phyloP scores from a whole-genome alignment of 2,797 vertebrate species.

The Ibycter americanus region DNA sequence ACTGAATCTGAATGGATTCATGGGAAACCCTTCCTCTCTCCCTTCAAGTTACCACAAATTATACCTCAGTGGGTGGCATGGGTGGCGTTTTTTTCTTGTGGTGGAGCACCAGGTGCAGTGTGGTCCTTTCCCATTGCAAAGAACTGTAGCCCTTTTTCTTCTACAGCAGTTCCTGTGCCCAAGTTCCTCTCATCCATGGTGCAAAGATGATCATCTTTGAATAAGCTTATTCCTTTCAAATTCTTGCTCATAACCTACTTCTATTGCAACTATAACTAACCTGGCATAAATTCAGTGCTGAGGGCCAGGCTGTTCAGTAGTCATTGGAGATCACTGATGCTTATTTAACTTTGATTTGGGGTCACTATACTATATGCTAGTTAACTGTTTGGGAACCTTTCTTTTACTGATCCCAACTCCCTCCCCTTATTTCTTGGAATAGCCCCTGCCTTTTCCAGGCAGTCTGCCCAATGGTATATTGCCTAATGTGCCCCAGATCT shows the following conservation, averaged over 20 bases:
- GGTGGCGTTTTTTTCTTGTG: neutral
- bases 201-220: neutral
- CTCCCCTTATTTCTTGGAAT: neutral
- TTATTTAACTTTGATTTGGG: neutral
- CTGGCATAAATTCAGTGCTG: neutral
- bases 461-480: neutral
- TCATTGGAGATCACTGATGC: neutral
- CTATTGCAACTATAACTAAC: neutral
- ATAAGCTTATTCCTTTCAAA: neutral
- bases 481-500: neutral
- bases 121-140: neutral
- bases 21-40: neutral
- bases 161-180: neutral
- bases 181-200: neutral
- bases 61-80: neutral
- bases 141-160: neutral
- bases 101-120: neutral
- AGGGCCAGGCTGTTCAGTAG: neutral
- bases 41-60: neutral
- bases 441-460: neutral
- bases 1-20: neutral
- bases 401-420: neutral
- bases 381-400: neutral
- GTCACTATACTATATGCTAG: neutral
- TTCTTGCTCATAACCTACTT: neutral